phyloP scores from a whole-genome alignment of 1,140 invertebrate genomes.

The Tyrophagus putrescentiae region DNA sequence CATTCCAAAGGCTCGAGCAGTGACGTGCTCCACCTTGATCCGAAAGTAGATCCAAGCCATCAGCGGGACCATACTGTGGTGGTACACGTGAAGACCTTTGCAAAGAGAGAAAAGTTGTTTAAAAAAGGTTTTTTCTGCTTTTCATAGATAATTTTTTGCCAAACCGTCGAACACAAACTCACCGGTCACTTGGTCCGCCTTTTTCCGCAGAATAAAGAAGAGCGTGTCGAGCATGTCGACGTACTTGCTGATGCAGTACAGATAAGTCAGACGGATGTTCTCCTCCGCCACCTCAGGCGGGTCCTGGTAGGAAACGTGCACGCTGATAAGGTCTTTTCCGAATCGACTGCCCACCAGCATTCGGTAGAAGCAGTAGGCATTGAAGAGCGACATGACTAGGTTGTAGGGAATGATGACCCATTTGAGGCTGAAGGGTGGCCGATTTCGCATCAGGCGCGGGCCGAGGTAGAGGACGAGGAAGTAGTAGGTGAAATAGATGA shows the following conservation, averaged over 20 bases:
- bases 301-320: no score
- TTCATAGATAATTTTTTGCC: no score
- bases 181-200: slow-evolving; percentile 82
- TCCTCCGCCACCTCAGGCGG: no score
- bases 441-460: slow-evolving; percentile 64
- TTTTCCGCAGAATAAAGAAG: slow-evolving; percentile 78
- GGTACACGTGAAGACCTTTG: not conserved
- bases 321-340: no score
- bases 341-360: no score
- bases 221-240: slow-evolving; percentile 31
- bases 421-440: slow-evolving; percentile 58
- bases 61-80: not conserved
- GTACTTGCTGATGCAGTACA: slow-evolving; percentile 6
- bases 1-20: slow-evolving; percentile 45
- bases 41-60: not conserved
- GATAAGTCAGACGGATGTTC: not conserved
- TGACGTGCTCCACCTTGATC: not conserved
- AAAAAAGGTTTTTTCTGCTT: no score
- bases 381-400: slow-evolving; percentile 35
- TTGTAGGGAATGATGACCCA: slow-evolving; percentile 69
- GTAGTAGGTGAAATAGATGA: not conserved
- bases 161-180: no score
- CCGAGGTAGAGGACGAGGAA: slow-evolving; percentile 33
- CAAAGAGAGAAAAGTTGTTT: no score
- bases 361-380: slow-evolving; percentile 19